A percentile compares a stretch with the other conserved stretches of the same genome.
Conservation (phyloP, 1,140 invertebrate genomes). For the Zaprionus tsacasi region DNA sequence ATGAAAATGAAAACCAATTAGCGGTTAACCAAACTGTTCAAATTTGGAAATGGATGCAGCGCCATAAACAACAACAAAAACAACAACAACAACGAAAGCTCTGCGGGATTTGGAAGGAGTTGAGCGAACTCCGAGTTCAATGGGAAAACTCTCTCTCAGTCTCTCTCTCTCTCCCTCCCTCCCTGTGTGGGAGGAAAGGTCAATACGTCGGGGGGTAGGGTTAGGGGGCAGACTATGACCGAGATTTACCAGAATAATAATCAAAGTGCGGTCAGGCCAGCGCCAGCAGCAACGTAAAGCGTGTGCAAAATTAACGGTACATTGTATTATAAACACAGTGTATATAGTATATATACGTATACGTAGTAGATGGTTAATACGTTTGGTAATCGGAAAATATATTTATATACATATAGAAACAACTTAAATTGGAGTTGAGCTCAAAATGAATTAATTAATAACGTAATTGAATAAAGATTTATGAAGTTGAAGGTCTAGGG, state of each 20-base stretch:
- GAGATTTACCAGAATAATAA: conserved; percentile 55
- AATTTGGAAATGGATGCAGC: conserved; percentile 82
- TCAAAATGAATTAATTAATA: not conserved
- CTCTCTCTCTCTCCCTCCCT: no score
- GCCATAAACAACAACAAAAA: conserved; percentile 67
- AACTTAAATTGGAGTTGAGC: not conserved
- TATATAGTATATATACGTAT: no score
- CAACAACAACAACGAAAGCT: conserved; percentile 20
- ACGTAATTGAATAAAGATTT: not conserved
- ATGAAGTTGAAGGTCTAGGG: no score
- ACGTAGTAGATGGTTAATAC: not conserved
- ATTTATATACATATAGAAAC: not conserved
- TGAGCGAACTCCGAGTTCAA: conserved; percentile 24
- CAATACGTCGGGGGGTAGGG: conserved; percentile 3
- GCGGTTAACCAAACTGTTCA: conserved; percentile 82
- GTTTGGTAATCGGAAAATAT: not conserved
- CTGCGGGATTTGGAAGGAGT: conserved; percentile 14
- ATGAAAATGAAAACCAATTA: conserved; percentile 82
- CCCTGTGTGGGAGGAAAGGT: conserved; percentile 21
- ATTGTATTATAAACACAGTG: not conserved
- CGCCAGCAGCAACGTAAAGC: conserved; percentile 6
- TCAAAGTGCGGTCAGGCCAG: conserved; percentile 44
- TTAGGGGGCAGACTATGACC: conserved; percentile 16
- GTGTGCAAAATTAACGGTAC: conserved; percentile 10
- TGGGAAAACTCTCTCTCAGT: not conserved